A percentile compares a stretch with the other conserved stretches of the same genome.
Evolutionary conservation across 2,888 invertebrate genomes (phyloP).

Genomic region (Pachydiplax longipennis): DNA sequence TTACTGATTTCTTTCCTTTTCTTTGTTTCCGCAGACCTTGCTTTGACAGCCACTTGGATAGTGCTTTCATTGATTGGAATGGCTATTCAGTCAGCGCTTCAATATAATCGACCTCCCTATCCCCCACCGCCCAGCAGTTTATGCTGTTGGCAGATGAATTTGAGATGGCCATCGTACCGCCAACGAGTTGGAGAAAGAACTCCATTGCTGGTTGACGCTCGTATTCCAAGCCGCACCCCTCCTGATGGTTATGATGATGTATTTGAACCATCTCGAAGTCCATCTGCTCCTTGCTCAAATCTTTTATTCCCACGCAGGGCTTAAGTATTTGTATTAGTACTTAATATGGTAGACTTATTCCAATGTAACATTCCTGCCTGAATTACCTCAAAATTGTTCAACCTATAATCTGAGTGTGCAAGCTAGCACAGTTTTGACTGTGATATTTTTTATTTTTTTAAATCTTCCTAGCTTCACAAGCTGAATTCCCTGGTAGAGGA

Average conservation of each 20-base stretch:
- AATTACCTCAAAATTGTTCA: neutral
- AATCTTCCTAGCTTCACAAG: neutral
- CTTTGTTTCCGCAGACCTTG: conserved; percentile 63
- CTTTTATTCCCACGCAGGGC: neutral
- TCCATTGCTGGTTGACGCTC: conserved; percentile 46
- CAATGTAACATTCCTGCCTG: neutral
- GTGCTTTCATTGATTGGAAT: conserved; percentile 64
- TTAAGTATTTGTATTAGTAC: neutral
- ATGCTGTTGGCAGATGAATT: neutral
- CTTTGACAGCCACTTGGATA: conserved; percentile 66
- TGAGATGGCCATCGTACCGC: too few species aligned
- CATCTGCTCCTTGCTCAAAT: neutral
- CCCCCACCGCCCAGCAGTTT: conserved; percentile 62
- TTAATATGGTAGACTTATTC: neutral
- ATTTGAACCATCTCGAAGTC: conserved; percentile 14
- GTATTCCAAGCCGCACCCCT: conserved; percentile 6
- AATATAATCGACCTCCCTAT: conserved; percentile 68
- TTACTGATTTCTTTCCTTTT: neutral
- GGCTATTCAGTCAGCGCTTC: conserved; percentile 65
- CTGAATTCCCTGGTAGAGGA: too few species aligned
- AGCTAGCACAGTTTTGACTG: neutral
- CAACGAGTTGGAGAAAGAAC: neutral
- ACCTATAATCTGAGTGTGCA: neutral
- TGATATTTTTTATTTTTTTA: neutral
- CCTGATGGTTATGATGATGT: conserved; percentile 24